Percentiles rank a stretch among this genome's conserved stretches.
Evolutionary conservation across 2,797 vertebrate species (phyloP).

Genomic region (Smutsia temminckii): DNA sequence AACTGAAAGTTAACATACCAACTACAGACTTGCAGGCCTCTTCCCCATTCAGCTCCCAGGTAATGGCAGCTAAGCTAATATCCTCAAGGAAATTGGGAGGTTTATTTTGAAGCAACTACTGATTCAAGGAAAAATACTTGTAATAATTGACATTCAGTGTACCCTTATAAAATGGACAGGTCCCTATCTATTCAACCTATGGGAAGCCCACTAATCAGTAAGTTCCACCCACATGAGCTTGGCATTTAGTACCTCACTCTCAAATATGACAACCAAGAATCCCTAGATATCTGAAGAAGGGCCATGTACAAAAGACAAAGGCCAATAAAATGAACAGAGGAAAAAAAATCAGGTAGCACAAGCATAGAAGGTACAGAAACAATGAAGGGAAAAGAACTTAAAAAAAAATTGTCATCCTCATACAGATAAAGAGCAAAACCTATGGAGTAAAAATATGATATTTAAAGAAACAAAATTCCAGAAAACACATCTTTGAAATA

Average conservation of each 20-base stretch:
- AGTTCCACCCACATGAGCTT: neutral
- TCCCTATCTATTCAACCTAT: neutral
- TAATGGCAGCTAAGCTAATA: neutral
- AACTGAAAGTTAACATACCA: neutral
- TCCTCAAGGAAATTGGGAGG: neutral
- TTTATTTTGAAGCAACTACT: neutral
- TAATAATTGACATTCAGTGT: neutral
- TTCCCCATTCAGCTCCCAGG: neutral
- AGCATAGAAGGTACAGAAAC: neutral
- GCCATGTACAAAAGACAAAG: neutral
- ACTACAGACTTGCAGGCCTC: neutral
- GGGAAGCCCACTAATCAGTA: neutral
- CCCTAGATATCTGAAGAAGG: neutral
- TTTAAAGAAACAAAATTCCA: slow-evolving; percentile 3
- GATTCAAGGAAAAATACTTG: neutral
- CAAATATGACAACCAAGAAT: slow-evolving; percentile 33
- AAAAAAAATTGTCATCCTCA: neutral
- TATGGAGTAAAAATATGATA: neutral
- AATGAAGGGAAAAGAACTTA: neutral
- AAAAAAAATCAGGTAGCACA: neutral
- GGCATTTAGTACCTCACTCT: neutral
- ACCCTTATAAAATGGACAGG: neutral
- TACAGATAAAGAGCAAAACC: neutral
- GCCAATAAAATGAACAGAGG: neutral
- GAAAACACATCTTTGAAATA: slow-evolving; percentile 15